phyloP scores from a whole-genome alignment of 2,888 invertebrate species.

The Nemurella pictetii region DNA sequence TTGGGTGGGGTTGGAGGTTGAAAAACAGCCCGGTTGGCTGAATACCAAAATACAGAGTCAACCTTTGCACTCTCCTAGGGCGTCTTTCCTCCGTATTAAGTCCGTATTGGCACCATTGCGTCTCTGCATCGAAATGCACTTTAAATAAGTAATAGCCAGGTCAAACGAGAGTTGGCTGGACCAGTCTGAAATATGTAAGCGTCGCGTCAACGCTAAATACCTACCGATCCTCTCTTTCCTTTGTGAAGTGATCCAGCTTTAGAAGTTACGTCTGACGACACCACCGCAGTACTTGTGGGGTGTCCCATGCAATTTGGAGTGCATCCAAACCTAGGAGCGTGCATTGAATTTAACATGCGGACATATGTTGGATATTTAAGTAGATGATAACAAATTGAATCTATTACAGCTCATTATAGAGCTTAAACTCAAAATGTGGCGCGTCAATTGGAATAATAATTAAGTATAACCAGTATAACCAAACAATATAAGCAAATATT shows the following conservation, averaged over 20 bases:
- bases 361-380: too few species aligned
- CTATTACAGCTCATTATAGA: too few species aligned
- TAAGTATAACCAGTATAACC: too few species aligned
- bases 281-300: not conserved
- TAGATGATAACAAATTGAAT: too few species aligned
- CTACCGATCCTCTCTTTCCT: not conserved
- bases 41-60: not conserved
- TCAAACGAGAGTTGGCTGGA: not conserved
- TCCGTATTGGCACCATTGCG: not conserved
- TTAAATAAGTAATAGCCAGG: not conserved
- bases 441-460: too few species aligned
- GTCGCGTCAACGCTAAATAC: not conserved
- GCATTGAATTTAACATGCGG: too few species aligned
- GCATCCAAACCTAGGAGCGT: not conserved
- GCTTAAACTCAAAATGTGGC: too few species aligned
- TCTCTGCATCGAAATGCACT: not conserved
- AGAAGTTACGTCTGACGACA: not conserved
- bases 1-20: not conserved
- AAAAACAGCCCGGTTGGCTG: not conserved
- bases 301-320: not conserved
- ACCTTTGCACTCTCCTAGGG: not conserved
- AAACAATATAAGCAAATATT: too few species aligned
- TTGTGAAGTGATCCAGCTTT: not conserved
- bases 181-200: not conserved
- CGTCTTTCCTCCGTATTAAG: not conserved